Base-by-base conservation (phyloP, 2,113 vertebrate species). In the Osmerus mordax region DNA sequence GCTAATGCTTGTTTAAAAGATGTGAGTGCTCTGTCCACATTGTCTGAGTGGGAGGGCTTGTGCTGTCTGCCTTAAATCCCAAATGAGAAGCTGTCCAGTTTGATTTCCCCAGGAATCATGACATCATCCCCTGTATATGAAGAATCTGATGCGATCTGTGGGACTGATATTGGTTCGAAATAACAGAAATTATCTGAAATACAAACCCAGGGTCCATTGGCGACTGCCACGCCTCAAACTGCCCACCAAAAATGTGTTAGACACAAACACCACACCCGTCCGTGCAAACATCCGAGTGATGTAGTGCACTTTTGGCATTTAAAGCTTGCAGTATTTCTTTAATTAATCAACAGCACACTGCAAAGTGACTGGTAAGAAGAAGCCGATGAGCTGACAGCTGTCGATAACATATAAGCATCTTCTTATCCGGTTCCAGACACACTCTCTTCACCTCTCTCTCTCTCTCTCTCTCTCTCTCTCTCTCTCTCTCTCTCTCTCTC, bases 381-480 rank as follows among this genome's bases (percentile, higher is more conserved):
- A 54, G 60, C 74, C 70, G 80, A 86, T 71, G 85, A 85, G 83
- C 82, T 69, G 85, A 86, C 89, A 90, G 89, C 89, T 87, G 87
- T 87, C 71, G 70, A 69, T 79, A 74, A 80, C 77, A 83, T 74
- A 85, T 84, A 88, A 87, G 79, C 80, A 81, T n/a, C 61, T 2
- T 78, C 78, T 88, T 74, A 88, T 89, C 80, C 77, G 69, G 13
- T 69, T 58, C 66, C 53, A 55, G 72, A 78, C 41, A 11, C 9
- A 12, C 41, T 47, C 41, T 47, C 41, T 3, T 47, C 41, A 41
- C 41, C 41, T 47, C 41, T 72, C 21, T 55, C 12, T 16, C 12
- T 18, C 75, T 47, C 53, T 13, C 2, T 36, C 70, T 56, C 67
- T 59, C 70, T 19, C 25, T 25, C 19, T 14, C 41, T 7, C 41